Conservation (phyloP, 2,888 invertebrate genomes). For the Poecilus cupreus region DNA sequence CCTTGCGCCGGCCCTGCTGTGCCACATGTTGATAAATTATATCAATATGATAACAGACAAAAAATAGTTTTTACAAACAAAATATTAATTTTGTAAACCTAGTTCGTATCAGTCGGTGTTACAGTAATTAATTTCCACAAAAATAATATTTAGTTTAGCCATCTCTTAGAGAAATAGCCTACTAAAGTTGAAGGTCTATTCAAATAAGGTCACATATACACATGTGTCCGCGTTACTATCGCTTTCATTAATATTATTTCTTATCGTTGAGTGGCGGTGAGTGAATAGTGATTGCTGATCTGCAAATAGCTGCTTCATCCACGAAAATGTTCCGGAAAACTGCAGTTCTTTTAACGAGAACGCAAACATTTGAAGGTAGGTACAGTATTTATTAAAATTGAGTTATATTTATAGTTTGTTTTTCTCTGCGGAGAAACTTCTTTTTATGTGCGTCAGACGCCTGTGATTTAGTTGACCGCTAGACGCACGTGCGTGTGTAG, state of each 20-base stretch:
- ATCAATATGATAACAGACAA: no score
- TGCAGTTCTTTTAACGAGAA: constrained; percentile 3
- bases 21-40: no score
- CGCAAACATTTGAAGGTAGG: constrained; percentile 28
- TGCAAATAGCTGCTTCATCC: not conserved
- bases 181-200: not conserved
- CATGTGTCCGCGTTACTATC: not conserved
- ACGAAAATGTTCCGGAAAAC: constrained; percentile 48
- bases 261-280: not conserved
- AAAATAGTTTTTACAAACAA: no score
- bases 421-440: not conserved
- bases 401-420: constrained; percentile 37
- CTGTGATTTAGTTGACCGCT: not conserved
- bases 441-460: not conserved
- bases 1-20: no score
- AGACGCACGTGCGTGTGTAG: no score
- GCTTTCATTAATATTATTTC: not conserved
- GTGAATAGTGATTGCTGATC: not conserved
- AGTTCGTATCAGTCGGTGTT: no score
- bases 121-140: no score
- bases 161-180: not conserved
- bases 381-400: not conserved
- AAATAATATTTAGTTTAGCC: not conserved
- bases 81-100: no score
- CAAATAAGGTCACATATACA: constrained; percentile 4